These are phyloP conservation scores for Drosophila subquinaria DNA, from an alignment of 2,888 invertebrate species.

Conservation along the genomic window DNA sequence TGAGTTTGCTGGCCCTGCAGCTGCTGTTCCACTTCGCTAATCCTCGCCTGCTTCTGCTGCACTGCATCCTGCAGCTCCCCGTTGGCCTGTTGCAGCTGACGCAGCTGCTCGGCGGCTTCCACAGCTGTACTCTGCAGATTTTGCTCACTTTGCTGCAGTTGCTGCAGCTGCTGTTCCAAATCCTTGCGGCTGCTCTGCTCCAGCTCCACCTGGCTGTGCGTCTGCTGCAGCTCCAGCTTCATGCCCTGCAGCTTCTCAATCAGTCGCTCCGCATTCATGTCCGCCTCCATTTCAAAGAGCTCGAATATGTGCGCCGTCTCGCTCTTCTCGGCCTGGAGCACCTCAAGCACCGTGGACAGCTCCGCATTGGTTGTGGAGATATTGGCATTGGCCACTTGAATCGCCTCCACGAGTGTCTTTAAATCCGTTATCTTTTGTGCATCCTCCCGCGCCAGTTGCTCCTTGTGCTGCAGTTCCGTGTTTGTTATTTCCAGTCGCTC, in stretches of 20 bases:
- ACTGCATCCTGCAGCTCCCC: conserved; percentile 47
- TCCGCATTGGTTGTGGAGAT: conserved; percentile 80
- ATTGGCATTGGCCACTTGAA: conserved; percentile 77
- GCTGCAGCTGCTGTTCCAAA: conserved; percentile 33
- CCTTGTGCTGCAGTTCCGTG: conserved; percentile 67
- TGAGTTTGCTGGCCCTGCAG: conserved; percentile 20
- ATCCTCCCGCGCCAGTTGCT: conserved; percentile 72
- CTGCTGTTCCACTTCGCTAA: conserved; percentile 29
- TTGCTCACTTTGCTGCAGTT: conserved; percentile 40
- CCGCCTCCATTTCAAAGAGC: conserved; percentile 82
- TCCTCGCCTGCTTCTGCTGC: conserved; percentile 30
- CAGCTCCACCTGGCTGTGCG: conserved; percentile 57
- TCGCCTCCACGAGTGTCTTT: conserved; percentile 72
- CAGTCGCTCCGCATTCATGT: conserved; percentile 74
- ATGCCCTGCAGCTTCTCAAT: conserved; percentile 70
- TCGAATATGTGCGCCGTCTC: conserved; percentile 82
- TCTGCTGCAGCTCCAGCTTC: conserved; percentile 69
- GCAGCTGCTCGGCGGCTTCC: conserved; percentile 58
- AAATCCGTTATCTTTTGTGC: conserved; percentile 77
- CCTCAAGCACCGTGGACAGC: conserved; percentile 70
- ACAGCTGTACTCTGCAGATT: conserved; percentile 45
- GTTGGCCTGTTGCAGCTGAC: conserved; percentile 63
- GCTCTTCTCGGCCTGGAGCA: conserved; percentile 78
- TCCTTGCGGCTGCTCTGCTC: conserved; percentile 47
- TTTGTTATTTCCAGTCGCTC: conserved; percentile 69